phyloP scores from a whole-genome alignment of 2,797 vertebrate genomes.

The Channallabes apus region DNA sequence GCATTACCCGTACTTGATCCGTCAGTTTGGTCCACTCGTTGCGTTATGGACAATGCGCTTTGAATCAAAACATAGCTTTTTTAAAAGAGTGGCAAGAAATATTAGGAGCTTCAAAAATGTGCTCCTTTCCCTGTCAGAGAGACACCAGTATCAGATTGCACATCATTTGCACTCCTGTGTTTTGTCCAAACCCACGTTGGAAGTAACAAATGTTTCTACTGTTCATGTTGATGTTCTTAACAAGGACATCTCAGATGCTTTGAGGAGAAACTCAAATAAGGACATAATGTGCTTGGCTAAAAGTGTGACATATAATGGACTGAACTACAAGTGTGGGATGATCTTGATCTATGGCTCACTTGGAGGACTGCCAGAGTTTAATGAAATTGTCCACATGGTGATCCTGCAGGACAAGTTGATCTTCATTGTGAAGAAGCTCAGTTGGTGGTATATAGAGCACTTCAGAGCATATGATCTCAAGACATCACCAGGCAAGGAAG shows the following conservation, averaged over 20 bases:
- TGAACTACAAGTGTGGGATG: slow-evolving; percentile 45
- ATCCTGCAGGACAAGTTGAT: no score
- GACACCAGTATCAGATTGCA: slow-evolving; percentile 52
- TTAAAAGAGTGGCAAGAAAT: slow-evolving; percentile 46
- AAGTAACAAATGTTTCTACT: slow-evolving; percentile 46
- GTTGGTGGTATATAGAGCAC: no score
- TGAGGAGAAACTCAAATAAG: slow-evolving; percentile 31
- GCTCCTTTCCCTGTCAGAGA: no score
- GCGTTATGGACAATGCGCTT: slow-evolving; percentile 30
- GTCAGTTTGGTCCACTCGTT: slow-evolving; percentile 41
- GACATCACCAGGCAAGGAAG: no score
- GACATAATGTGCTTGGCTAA: slow-evolving; percentile 35
- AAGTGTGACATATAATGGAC: slow-evolving; percentile 39
- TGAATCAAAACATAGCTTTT: slow-evolving; percentile 53
- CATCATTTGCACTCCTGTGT: slow-evolving; percentile 29
- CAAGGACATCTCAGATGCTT: slow-evolving; percentile 38
- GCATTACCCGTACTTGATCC: slow-evolving; percentile 47
- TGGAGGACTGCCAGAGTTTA: slow-evolving; percentile 50
- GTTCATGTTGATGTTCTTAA: slow-evolving; percentile 46
- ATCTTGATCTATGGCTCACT: slow-evolving; percentile 12
- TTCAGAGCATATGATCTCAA: no score
- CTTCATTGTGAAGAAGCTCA: no score
- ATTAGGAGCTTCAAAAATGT: slow-evolving; percentile 45
- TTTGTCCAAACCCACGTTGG: slow-evolving; percentile 22
- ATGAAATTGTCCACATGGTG: slow-evolving; percentile 54